Evolutionary conservation across 2,797 vertebrate species (phyloP), one percentile per base, ranked within the genome.

Genomic region (Chrysocyon brachyurus): DNA sequence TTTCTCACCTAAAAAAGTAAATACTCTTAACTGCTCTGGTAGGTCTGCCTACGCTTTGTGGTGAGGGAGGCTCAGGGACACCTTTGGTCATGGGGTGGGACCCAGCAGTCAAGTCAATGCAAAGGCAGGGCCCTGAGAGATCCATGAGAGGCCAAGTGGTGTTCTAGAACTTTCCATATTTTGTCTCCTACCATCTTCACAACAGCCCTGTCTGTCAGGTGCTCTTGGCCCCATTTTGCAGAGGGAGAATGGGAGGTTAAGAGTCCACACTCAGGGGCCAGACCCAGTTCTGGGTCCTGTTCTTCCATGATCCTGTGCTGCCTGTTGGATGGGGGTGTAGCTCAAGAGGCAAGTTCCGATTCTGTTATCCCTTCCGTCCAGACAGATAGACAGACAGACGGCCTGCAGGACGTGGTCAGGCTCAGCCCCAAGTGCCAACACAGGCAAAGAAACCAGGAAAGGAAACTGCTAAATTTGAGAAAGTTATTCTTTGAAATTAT

Each of bases 151-250:
- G 19, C 64, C 36, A 75, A 7, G 24, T 2, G 11, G 40, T 63
- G 9, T 95, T 83, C 94, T 49, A 78, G 90, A 95, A 70, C 73
- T 31, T 96, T 86, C 57, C 8, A 36, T 54, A 12, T 10, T 22
- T 21, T 14, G 2, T 57, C 57, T 94, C 15, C 3, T 17, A 4
- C 40, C 36, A 22, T 40, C 36, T 33, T 57, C 52, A 70, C 24
- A 46, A 28, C 24, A 66, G 57, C 5, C 19, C 70, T 57, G n/a
- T 31, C 75, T 63, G n/a, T 31, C 54, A 21, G 78, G 17, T 10
- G n/a, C 22, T 56, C 57, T 70, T 64, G 68, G 89, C 26, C 52
- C 28, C 63, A 0, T 77, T 75, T 87, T 31, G 28, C 56, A 78
- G 77, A 75, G 11, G 17, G 33, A 68, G 56, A 24, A 28, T 8